These are phyloP conservation scores for Drosophila demipolita DNA, from an alignment of 2,888 invertebrate genomes.

Conservation along the genomic window DNA sequence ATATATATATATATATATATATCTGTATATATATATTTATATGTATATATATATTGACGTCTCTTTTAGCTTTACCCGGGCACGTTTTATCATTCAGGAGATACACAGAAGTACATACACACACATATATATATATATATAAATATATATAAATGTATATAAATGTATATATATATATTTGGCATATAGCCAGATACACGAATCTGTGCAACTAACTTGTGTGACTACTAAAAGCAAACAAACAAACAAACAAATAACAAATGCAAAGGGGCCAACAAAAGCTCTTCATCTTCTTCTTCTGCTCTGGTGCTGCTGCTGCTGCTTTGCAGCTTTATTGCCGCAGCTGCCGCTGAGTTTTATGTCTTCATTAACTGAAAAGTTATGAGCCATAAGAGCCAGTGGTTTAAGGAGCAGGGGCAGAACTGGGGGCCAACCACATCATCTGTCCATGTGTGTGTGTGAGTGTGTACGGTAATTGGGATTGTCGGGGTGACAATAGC, in stretches of 20 bases:
- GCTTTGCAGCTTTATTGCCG: conserved; percentile 38
- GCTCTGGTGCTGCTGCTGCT: conserved; percentile 12
- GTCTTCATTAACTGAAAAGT: conserved; percentile 83
- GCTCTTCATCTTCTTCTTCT: conserved; percentile 10
- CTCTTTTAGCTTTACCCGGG: conserved; percentile 9
- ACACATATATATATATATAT: background rate
- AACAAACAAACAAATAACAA: conserved; percentile 62
- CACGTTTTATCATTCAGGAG: conserved; percentile 52
- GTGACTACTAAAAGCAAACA: conserved; percentile 40
- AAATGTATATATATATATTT: conserved; percentile 13
- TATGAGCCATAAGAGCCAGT: conserved; percentile 71
- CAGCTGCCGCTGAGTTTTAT: conserved; percentile 74
- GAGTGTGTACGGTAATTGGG: conserved; percentile 66
- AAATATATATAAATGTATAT: background rate
- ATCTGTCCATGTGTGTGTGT: conserved; percentile 45
- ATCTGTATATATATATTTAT: conserved; percentile 5
- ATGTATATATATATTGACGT: conserved; percentile 14
- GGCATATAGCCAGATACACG: conserved; percentile 53
- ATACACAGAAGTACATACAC: conserved; percentile 41
- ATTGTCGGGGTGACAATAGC: conserved; percentile 70
- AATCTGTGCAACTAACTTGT: conserved; percentile 72
- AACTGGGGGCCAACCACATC: conserved; percentile 52
- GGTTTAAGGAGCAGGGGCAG: conserved; percentile 15
- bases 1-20: conserved; percentile 8
- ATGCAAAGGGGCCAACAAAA: conserved; percentile 41